Conservation (phyloP, 1,140 invertebrate species). For the Drosophila bocki region DNA sequence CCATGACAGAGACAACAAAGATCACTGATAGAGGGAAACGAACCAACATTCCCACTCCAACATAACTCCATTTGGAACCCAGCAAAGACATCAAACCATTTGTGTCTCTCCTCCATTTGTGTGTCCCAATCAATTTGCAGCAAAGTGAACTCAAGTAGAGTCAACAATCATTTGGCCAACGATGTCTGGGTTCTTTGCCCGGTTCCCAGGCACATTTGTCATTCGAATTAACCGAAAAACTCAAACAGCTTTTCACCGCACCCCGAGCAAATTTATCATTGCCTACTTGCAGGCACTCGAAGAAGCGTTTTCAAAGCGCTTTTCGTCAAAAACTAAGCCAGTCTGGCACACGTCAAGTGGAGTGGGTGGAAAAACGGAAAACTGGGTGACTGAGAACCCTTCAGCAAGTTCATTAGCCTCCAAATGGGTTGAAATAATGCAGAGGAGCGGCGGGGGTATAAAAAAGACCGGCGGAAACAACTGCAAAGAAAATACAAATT, state of each 20-base stretch:
- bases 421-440: constrained; percentile 81
- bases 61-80: constrained; percentile 15
- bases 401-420: constrained; percentile 76
- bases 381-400: constrained; percentile 36
- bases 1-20: constrained; percentile 10
- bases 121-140: constrained; percentile 33
- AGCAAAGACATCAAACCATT: constrained; percentile 18
- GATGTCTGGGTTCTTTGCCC: constrained; percentile 22
- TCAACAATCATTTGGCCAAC: constrained; percentile 46
- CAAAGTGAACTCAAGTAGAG: constrained; percentile 49
- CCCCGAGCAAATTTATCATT: constrained; percentile 65
- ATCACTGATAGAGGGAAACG: constrained; percentile 4
- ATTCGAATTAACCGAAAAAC: constrained; percentile 54
- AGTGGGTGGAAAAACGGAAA: constrained; percentile 5
- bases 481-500: constrained; percentile 82
- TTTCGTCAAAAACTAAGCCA: constrained; percentile 63
- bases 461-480: constrained; percentile 50
- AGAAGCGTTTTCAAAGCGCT: constrained; percentile 44
- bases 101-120: constrained; percentile 31
- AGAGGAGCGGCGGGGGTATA: constrained; percentile 34
- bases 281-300: constrained; percentile 52
- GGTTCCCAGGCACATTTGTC: constrained; percentile 44
- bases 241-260: constrained; percentile 33
- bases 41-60: not conserved
- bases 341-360: constrained; percentile 65